Base-by-base conservation (phyloP, 2,113 vertebrate species). In the Centropus unirufus region DNA sequence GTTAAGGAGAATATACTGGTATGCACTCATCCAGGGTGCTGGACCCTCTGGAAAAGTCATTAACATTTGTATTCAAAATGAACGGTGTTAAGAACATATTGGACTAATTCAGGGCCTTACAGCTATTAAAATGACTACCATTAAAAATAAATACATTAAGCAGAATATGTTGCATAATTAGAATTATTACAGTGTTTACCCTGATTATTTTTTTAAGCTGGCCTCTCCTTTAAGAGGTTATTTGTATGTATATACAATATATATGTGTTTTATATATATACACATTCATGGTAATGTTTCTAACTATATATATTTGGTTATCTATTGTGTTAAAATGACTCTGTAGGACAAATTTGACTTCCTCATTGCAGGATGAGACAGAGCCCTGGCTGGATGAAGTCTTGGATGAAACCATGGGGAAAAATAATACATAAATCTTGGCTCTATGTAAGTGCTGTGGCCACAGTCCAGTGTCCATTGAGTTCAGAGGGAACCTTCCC, bases 41-140 rank as follows among this genome's bases (percentile, higher is more conserved):
- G 80, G 91, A 95, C 89, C 92, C 94, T 95, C 95, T 97, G 95
- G 94, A 95, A 93, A 95, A 93, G 76, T 91, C 77, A 95, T 96
- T 95, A 96, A 47, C 87, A 85, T 96, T 93, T 72, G 83, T 95
- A 93, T 97, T 94, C 78, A 96, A 95, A 95, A 83, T 64, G 87
- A 96, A 87, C 27, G 0, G 61, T 52, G 76, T 95, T 95, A 92
- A 92, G 95, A 95, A 94, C 80, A 89, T 89, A 96, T 95, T 97
- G 96, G 95, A 81, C 72, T 97, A 97, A 95, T 96, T 97, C 94
- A 82, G 68, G 76, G 94, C 95, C 96, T 96, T 84, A 89, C 83
- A 97, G 96, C 94, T 97, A 95, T 91, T 95, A 81, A 96, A 95
- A 97, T 22, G 89, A 75, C 86, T 95, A 22, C 49, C 80, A 96